Conservation (phyloP, 2,888 invertebrate species). For the Hecatera dysodea region DNA sequence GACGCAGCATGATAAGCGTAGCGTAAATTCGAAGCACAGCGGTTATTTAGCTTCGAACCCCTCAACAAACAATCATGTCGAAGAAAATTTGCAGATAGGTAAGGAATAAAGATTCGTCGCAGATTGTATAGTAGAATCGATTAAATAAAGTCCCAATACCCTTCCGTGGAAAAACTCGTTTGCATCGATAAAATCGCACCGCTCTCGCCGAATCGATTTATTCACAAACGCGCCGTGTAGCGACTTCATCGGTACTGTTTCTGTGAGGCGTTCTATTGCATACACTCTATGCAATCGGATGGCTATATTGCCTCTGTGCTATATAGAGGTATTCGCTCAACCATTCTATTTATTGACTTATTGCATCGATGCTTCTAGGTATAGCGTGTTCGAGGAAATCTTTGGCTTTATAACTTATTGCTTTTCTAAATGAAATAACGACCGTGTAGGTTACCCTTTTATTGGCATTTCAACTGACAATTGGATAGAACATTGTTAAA, state of each 20-base stretch:
- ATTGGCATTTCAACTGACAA: too few species aligned
- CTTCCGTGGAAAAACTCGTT: slow-evolving; percentile 26
- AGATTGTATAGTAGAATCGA: background rate
- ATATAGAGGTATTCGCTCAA: slow-evolving; percentile 9
- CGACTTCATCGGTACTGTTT: slow-evolving; percentile 3
- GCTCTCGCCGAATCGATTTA: slow-evolving; percentile 24
- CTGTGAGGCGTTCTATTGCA: slow-evolving; percentile 22
- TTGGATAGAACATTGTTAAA: too few species aligned
- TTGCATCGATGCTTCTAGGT: background rate
- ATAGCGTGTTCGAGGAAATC: background rate
- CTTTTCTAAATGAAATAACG: background rate
- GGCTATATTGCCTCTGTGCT: background rate
- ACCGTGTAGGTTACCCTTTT: too few species aligned
- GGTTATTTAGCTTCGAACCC: background rate
- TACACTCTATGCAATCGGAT: slow-evolving; percentile 1
- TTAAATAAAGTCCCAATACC: slow-evolving; percentile 17
- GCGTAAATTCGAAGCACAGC: too few species aligned
- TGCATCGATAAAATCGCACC: slow-evolving; percentile 33
- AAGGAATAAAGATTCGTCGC: background rate
- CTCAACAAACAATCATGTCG: background rate
- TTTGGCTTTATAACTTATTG: too few species aligned
- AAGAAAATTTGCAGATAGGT: background rate
- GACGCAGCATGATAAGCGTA: background rate
- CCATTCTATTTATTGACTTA: slow-evolving; percentile 17
- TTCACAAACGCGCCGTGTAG: slow-evolving; percentile 17